Conservation (phyloP, 2,113 vertebrate genomes). For the Hemibagrus wyckioides region DNA sequence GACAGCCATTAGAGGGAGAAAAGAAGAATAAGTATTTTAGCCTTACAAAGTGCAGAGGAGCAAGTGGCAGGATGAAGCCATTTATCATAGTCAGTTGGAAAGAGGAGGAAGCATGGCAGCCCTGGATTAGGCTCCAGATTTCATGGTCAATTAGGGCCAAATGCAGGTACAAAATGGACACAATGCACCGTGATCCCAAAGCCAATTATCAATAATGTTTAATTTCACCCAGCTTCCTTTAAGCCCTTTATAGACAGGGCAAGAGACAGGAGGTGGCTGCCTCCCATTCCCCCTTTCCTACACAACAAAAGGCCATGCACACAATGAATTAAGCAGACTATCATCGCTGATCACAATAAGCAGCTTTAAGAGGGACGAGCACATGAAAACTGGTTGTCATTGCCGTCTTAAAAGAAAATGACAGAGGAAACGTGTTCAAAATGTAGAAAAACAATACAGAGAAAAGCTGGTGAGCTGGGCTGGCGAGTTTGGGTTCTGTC, state of each 20-base stretch:
- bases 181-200: slow-evolving; percentile 68
- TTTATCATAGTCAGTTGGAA: slow-evolving; percentile 73
- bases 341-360: slow-evolving; percentile 48
- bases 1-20: slow-evolving; percentile 57
- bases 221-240: slow-evolving; percentile 69
- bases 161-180: slow-evolving; percentile 75
- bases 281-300: slow-evolving; percentile 17
- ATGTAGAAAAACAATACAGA: slow-evolving; percentile 31
- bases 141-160: slow-evolving; percentile 78
- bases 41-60: slow-evolving; percentile 62
- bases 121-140: slow-evolving; percentile 72
- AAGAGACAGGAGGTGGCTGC: slow-evolving; percentile 22
- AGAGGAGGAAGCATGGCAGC: slow-evolving; percentile 56
- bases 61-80: slow-evolving; percentile 65
- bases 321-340: slow-evolving; percentile 53
- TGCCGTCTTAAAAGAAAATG: slow-evolving; percentile 37
- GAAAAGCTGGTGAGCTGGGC: slow-evolving; percentile 14
- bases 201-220: slow-evolving; percentile 77
- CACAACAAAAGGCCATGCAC: slow-evolving; percentile 59
- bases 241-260: slow-evolving; percentile 64
- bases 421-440: slow-evolving; percentile 18
- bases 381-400: slow-evolving; percentile 49
- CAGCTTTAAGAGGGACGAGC: slow-evolving; percentile 50
- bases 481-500: background rate
- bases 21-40: slow-evolving; percentile 65